phyloP scores from a whole-genome alignment of 2,113 vertebrate species.

The Mormyrus lacerda region DNA sequence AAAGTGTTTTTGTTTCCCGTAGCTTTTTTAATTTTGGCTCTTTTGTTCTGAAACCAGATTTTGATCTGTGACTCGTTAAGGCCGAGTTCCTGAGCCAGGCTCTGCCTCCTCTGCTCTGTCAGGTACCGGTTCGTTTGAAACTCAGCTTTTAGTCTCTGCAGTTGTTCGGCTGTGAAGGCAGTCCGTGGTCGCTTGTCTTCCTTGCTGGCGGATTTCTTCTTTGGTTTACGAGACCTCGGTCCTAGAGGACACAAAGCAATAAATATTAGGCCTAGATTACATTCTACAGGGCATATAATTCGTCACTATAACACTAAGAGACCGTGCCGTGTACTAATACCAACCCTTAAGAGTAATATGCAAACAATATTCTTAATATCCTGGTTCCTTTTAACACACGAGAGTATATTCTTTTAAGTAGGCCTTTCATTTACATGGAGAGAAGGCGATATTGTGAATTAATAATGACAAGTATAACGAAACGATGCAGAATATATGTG shows the following conservation, averaged over 20 bases:
- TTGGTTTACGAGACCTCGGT: conserved; percentile 88
- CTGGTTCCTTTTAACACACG: not conserved
- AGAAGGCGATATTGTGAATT: not conserved
- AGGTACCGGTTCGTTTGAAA: conserved; percentile 83
- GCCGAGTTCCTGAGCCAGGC: conserved; percentile 72
- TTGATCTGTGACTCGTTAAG: conserved; percentile 89
- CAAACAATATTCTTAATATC: not conserved
- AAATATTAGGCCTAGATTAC: not conserved
- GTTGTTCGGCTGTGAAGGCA: conserved; percentile 79
- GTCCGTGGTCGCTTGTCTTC: conserved; percentile 84
- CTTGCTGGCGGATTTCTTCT: conserved; percentile 71
- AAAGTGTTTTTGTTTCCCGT: conserved; percentile 71
- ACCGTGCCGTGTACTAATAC: not conserved
- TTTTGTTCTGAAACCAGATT: conserved; percentile 91
- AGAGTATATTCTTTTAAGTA: not conserved
- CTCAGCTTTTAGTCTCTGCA: conserved; percentile 74
- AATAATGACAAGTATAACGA: not conserved
- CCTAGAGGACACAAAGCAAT: conserved; percentile 53
- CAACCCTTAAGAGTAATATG: not conserved
- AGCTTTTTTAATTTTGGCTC: conserved; percentile 86
- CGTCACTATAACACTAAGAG: not conserved
- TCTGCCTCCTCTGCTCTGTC: conserved; percentile 76
- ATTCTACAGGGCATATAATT: not conserved
- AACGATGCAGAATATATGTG: not conserved
- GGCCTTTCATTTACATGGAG: not conserved